Evolutionary conservation across 2,113 vertebrate genomes (phyloP).

Genomic region (Hippocampus barbouri): DNA sequence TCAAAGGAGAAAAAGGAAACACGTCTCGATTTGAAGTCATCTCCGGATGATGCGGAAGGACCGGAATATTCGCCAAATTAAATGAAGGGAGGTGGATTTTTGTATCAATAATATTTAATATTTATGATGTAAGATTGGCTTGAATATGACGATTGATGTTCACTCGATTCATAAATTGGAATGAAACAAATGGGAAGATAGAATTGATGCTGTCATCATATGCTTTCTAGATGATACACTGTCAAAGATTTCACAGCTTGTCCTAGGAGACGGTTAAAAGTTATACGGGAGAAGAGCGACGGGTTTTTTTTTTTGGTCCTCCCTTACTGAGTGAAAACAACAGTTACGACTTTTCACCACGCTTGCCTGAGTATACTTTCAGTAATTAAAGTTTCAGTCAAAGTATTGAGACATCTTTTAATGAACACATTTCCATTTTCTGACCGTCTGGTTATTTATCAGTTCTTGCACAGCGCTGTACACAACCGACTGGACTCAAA

Average conservation of each 20-base stretch:
- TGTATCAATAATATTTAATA: background rate
- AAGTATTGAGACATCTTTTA: too few relatives aligned
- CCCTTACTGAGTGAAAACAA: background rate
- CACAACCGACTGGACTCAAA: background rate
- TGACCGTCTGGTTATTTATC: background rate
- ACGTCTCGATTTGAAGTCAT: constrained; percentile 43
- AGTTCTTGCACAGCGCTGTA: background rate
- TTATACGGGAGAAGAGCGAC: background rate
- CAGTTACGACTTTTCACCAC: background rate
- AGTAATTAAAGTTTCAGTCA: too few relatives aligned
- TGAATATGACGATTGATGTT: background rate
- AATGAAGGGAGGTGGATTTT: background rate
- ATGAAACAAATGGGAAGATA: background rate
- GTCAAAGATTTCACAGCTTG: background rate
- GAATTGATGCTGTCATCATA: background rate
- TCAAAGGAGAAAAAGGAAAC: constrained; percentile 57
- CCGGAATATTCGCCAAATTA: background rate
- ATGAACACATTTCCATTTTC: background rate
- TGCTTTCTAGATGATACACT: background rate
- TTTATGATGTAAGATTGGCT: background rate
- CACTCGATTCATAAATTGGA: background rate
- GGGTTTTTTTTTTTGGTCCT: background rate
- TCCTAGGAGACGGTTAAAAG: background rate
- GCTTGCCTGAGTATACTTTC: background rate
- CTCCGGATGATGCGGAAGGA: background rate